These are phyloP conservation scores for Cantharis flavilabris DNA, from an alignment of 2,888 invertebrate species.

Conservation along the genomic window DNA sequence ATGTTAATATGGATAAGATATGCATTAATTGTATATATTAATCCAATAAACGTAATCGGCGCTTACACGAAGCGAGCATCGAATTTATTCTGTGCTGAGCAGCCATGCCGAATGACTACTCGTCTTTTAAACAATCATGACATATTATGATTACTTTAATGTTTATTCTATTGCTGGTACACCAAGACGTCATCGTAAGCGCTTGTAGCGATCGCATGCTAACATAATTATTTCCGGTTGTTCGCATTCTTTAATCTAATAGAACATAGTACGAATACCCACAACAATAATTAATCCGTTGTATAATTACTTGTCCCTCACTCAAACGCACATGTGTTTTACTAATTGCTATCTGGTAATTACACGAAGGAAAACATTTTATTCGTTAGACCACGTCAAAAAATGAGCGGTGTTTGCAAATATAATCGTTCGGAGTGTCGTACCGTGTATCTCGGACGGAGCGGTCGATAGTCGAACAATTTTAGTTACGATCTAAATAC, in stretches of 20 bases:
- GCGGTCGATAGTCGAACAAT: background rate
- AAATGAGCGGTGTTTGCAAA: background rate
- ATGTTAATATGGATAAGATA: background rate
- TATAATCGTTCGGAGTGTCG: background rate
- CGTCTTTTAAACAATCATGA: conserved; percentile 6
- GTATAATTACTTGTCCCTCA: conserved; percentile 12
- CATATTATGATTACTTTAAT: conserved; percentile 25
- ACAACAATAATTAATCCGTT: conserved; percentile 16
- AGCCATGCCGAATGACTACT: background rate
- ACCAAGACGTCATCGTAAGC: conserved; percentile 16
- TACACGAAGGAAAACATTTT: background rate
- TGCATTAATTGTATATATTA: background rate
- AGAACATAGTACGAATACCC: background rate
- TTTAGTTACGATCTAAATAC: background rate
- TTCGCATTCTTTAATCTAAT: conserved; percentile 18
- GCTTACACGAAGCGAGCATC: background rate
- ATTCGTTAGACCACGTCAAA: background rate
- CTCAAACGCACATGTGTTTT: conserved; percentile 7
- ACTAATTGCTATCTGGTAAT: background rate
- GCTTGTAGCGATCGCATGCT: conserved; percentile 24
- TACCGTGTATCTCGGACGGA: background rate
- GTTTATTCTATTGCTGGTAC: conserved; percentile 9
- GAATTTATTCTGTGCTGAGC: background rate
- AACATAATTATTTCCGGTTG: conserved; percentile 26
- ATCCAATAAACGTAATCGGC: background rate